These are phyloP conservation scores for Galerucella calmariensis DNA, from an alignment of 2,888 invertebrate species.

Conservation along the genomic window DNA sequence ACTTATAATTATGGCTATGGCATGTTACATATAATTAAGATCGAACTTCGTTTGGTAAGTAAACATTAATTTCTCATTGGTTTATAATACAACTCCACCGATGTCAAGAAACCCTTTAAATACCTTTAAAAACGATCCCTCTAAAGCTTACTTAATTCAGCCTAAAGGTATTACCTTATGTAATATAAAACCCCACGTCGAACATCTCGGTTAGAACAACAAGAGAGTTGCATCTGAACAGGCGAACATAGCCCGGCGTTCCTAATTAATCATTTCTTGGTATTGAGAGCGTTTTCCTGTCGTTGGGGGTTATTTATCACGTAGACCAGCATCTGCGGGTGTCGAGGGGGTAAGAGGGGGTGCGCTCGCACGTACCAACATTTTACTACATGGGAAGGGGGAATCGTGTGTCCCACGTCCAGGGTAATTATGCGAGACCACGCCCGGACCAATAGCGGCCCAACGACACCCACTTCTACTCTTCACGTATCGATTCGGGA, in stretches of 20 bases:
- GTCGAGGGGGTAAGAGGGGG: conserved; percentile 58
- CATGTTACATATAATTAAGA: too few relatives aligned
- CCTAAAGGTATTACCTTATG: conserved; percentile 27
- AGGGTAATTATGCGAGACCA: conserved; percentile 66
- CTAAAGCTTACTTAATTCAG: neutral
- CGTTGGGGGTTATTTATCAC: conserved; percentile 65
- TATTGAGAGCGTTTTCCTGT: conserved; percentile 66
- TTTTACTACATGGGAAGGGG: conserved; percentile 51
- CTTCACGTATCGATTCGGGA: conserved; percentile 55
- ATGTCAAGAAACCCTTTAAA: conserved; percentile 4
- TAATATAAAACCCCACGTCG: conserved; percentile 33
- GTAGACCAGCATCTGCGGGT: conserved; percentile 45
- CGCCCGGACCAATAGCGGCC: conserved; percentile 63
- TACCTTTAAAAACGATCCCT: neutral
- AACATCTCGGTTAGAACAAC: conserved; percentile 45
- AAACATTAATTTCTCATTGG: neutral
- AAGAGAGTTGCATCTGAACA: conserved; percentile 53
- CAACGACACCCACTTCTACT: conserved; percentile 53
- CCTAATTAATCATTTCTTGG: conserved; percentile 66
- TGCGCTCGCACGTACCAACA: conserved; percentile 45
- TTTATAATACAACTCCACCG: neutral
- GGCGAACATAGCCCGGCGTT: conserved; percentile 39
- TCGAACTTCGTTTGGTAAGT: too few relatives aligned
- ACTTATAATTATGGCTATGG: too few relatives aligned
- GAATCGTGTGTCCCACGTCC: conserved; percentile 62